Evolutionary conservation across 1,140 invertebrate species (phyloP), one percentile per base, ranked within the genome.

Genomic region (Papilio xuthus): DNA sequence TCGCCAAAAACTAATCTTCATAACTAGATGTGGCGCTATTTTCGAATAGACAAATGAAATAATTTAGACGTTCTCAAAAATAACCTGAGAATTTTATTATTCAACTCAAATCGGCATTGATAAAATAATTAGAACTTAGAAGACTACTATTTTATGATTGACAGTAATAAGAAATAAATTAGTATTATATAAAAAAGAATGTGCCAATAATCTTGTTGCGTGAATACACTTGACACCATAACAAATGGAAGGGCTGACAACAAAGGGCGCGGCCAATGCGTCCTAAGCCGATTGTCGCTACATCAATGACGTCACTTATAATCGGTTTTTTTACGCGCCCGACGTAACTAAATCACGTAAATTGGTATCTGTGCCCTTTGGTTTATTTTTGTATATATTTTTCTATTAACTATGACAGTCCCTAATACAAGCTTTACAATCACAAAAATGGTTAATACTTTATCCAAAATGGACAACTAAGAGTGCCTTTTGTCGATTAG

Each of bases 211-310:
- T 85, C 80, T 82, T 78, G 84, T 83, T 80, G 82, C 82, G 81
- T 85, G 86, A 87, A 86, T 86, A 85, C 87, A 85, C 85, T 89
- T 86, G 88, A 87, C 86, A 88, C 87, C 79, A 82, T 87, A 87
- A 89, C 84, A 89, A 90, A 90, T 89, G 87, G 88, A 84, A 83
- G 83, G 72, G 37, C 77, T 75, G 32, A 50, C 80, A 84, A 83
- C 85, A 88, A 85, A 84, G 82, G 85, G 81, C 79, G 72, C 81
- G 79, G 78, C 80, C 78, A 53, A 7, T 32, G 26, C 84, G 79
- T 81, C 78, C 75, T 88, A 86, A 85, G 83, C 86, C 87, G 85
- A 88, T 89, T 88, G 87, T 86, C 82, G 84, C 79, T 72, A 78
- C 78, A 78, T 80, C 80, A 81, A 75, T 77, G 78, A 78, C 79